These are phyloP conservation scores for Triplophysa rosa DNA, from an alignment of 2,113 vertebrate species.

Conservation along the genomic window DNA sequence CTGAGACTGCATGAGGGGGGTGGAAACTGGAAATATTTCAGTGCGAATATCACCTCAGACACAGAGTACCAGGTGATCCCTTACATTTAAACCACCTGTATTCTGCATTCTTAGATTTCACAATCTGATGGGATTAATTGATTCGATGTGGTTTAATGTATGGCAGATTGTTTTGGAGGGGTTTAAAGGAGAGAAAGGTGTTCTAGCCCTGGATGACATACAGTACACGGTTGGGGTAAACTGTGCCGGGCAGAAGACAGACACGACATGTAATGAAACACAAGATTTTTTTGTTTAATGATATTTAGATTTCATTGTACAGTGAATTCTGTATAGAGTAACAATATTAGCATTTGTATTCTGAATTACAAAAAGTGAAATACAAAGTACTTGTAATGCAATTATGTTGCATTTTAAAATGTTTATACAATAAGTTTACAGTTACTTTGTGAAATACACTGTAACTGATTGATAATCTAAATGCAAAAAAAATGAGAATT, in stretches of 20 bases:
- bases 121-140: neutral
- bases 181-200: slow-evolving; percentile 63
- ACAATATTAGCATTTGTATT: too few species aligned
- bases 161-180: slow-evolving; percentile 75
- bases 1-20: slow-evolving; percentile 47
- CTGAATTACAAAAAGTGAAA: too few species aligned
- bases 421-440: too few species aligned
- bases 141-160: slow-evolving; percentile 14
- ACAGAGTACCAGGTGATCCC: slow-evolving; percentile 72
- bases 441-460: too few species aligned
- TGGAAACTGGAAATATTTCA: slow-evolving; percentile 63
- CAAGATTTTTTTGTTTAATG: neutral
- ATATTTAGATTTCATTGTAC: neutral
- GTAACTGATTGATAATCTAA: too few species aligned
- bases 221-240: slow-evolving; percentile 66
- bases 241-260: slow-evolving; percentile 61
- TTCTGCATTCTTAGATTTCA: neutral
- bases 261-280: slow-evolving; percentile 59
- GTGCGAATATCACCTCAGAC: slow-evolving; percentile 62
- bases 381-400: too few species aligned
- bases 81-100: neutral
- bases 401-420: too few species aligned
- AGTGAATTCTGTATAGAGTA: too few species aligned
- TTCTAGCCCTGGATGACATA: slow-evolving; percentile 75
- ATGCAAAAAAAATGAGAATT: too few species aligned